A percentile compares a stretch with the other conserved stretches of the same genome.
Evolutionary conservation across 2,797 vertebrate genomes (phyloP).

Genomic region (Sus cebifrons): DNA sequence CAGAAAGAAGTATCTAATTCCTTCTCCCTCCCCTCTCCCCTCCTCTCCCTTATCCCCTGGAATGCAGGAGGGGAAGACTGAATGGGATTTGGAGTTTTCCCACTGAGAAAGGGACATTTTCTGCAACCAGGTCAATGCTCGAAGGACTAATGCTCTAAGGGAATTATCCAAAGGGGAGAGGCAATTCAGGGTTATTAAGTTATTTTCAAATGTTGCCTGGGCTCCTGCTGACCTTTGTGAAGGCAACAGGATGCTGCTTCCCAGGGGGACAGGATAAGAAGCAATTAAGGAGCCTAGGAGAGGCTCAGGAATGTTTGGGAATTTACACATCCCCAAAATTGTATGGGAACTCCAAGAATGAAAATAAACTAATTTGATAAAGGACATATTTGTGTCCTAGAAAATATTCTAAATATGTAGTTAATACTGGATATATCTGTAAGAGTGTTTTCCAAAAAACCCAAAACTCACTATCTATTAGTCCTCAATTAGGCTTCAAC

Average conservation of each 20-base stretch:
- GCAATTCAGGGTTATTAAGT: slow-evolving; percentile 78
- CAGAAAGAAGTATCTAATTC: slow-evolving; percentile 27
- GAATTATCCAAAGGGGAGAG: slow-evolving; percentile 77
- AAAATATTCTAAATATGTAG: slow-evolving; percentile 66
- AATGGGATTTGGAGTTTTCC: slow-evolving; percentile 76
- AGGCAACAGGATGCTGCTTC: slow-evolving; percentile 77
- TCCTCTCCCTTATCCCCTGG: neutral
- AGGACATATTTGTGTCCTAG: slow-evolving; percentile 63
- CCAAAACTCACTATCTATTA: neutral
- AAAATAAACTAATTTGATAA: slow-evolving; percentile 80
- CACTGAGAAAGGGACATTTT: slow-evolving; percentile 75
- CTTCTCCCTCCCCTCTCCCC: neutral
- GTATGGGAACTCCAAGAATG: slow-evolving; percentile 70
- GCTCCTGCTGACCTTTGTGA: slow-evolving; percentile 76
- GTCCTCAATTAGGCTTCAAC: slow-evolving; percentile 26
- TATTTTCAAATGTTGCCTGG: slow-evolving; percentile 79
- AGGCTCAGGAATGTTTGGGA: slow-evolving; percentile 75
- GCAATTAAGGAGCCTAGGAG: slow-evolving; percentile 70
- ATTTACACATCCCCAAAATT: slow-evolving; percentile 56
- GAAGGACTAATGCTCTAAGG: slow-evolving; percentile 74
- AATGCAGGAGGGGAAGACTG: slow-evolving; percentile 48
- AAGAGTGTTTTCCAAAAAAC: slow-evolving; percentile 42
- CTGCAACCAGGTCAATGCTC: slow-evolving; percentile 79
- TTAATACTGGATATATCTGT: slow-evolving; percentile 21
- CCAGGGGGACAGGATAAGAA: slow-evolving; percentile 70